Evolutionary conservation across 2,113 vertebrate genomes (phyloP).

Genomic region (Sula dactylatra): DNA sequence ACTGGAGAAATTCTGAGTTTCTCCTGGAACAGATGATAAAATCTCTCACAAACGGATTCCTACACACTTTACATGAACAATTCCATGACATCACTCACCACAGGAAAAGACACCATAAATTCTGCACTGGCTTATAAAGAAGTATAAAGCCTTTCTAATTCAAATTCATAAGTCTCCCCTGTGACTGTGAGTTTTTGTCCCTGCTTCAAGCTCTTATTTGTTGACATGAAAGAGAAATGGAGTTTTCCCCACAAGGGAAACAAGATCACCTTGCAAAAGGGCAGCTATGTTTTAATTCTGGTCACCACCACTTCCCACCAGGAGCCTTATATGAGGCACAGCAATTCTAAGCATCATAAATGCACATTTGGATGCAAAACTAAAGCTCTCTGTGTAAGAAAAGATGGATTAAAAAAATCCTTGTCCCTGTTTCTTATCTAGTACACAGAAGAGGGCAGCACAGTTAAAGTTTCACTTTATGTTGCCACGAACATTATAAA

Average conservation of each 20-base stretch:
- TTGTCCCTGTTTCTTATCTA: not conserved
- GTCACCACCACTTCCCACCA: not conserved
- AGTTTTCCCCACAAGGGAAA: not conserved
- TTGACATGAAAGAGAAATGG: not conserved
- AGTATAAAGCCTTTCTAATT: not conserved
- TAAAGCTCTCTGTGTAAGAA: not conserved
- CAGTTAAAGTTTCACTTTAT: not conserved
- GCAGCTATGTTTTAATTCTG: not conserved
- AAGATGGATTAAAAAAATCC: not conserved
- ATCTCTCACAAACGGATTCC: not conserved
- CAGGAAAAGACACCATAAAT: not conserved
- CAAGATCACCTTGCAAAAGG: not conserved
- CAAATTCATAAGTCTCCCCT: not conserved
- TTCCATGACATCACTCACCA: not conserved
- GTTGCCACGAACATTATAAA: not conserved
- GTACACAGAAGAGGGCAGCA: slow-evolving; percentile 46
- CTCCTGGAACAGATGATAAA: not conserved
- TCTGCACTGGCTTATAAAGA: not conserved
- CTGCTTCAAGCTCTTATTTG: not conserved
- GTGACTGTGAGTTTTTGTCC: not conserved
- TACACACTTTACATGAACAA: not conserved
- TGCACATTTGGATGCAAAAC: not conserved
- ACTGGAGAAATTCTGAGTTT: not conserved
- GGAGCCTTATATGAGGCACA: accelerated
- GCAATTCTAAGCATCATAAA: not conserved